Evolutionary conservation across 2,888 invertebrate species (phyloP).

Genomic region (Abrostola triplasia): DNA sequence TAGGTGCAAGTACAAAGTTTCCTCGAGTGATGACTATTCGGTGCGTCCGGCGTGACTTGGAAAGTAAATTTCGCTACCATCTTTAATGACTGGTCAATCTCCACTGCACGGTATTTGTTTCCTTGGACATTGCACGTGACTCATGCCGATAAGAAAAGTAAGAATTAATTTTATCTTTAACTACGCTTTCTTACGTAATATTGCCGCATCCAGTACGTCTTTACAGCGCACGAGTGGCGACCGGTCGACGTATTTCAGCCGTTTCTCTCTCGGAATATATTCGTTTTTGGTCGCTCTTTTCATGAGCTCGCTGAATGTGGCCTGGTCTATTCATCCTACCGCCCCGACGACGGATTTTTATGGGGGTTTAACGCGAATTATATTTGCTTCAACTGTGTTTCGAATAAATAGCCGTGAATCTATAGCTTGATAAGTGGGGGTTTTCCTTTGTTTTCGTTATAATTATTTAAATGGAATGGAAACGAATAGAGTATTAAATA

Average conservation of each 20-base stretch:
- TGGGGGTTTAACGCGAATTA: conserved; percentile 81
- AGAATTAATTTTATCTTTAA: neutral
- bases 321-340: conserved; percentile 82
- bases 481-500: conserved; percentile 7
- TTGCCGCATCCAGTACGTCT: conserved; percentile 55
- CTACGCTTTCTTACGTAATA: conserved; percentile 13
- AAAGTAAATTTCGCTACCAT: no score
- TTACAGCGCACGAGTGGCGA: conserved; percentile 57
- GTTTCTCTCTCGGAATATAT: conserved; percentile 81
- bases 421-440: conserved; percentile 52
- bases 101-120: no score
- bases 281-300: conserved; percentile 84
- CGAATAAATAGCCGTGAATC: conserved; percentile 71
- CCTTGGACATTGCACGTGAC: no score
- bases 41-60: no score
- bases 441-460: conserved; percentile 39
- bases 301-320: conserved; percentile 82
- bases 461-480: conserved; percentile 24
- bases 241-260: conserved; percentile 80
- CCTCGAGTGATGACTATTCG: no score
- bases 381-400: conserved; percentile 77
- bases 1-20: no score
- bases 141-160: no score
- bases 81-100: no score
- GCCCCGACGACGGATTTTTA: conserved; percentile 78